Evolutionary conservation across 2,797 vertebrate species (phyloP), one percentile per base, ranked within the genome.

Genomic region (Lindbergichthys nudifrons): DNA sequence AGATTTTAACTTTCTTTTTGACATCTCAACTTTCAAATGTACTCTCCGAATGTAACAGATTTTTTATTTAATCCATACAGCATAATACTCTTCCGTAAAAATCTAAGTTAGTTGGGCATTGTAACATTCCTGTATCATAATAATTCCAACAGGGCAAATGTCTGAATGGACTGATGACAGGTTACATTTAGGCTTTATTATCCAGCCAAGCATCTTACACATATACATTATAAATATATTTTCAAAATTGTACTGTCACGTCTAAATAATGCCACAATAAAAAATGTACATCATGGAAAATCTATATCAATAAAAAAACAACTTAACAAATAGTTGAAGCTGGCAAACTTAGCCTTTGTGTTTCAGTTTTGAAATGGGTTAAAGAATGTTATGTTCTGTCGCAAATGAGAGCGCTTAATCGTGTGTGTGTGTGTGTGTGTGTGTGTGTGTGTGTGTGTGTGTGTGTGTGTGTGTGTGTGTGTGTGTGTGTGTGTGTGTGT

Each of bases 401-500:
- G 15, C n/a, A 51, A 53, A 45, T 48, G 26, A 4, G n/a, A n/a
- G n/a, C n/a, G n/a, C n/a, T n/a, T n/a, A n/a, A n/a, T n/a, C n/a
- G 32, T 36, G 32, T 9, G 32, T 30, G 32, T 36, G 32, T 9
- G 32, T 53, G 26, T 61, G 1, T 61, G 12, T 41, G 50, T 56
- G 21, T 50, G 32, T 36, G 53, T 51, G 23, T 62, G 36, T 41
- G 42, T 39, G 41, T 57, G 45, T 41, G 58, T 42, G n/a, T 63
- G 19, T 41, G 41, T 60, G 54, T 51, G 46, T 61, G 65, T 46
- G 21, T 65, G 16, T 42, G 19, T 48, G 23, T 42, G 48, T 62
- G 53, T 60, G 32, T 70, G 42, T 36, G 50, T 66, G 39, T 43
- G 23, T 75, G 43, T 36, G 54, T 48, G 57, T 36, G 16, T 47